Conservation (phyloP, 1,140 invertebrate genomes). For the Achroia grisella region DNA sequence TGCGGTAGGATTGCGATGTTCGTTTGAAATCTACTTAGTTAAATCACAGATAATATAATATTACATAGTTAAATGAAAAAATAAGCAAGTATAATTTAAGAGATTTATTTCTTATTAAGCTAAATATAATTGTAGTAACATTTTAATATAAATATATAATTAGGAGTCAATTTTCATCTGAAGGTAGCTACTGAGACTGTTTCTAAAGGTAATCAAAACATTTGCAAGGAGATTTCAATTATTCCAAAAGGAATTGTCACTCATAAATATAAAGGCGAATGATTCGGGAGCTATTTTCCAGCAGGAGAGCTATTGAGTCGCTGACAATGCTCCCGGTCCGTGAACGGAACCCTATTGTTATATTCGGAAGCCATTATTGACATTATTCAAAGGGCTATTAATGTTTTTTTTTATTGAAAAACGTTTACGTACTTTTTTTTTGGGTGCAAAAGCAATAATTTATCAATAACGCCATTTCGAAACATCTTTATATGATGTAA, state of each 20-base stretch:
- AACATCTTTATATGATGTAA: not conserved
- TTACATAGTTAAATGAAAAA: no score
- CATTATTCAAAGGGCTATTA: constrained; percentile 41
- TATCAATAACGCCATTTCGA: constrained; percentile 9
- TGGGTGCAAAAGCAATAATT: constrained; percentile 19
- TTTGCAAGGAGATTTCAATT: no score
- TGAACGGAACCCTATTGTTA: constrained; percentile 39
- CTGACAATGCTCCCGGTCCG: constrained; percentile 31
- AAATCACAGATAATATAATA: no score
- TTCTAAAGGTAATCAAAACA: no score
- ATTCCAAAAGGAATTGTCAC: no score
- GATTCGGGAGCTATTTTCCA: constrained; percentile 35
- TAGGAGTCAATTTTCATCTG: not conserved
- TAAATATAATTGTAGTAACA: no score
- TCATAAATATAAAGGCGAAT: constrained; percentile 17
- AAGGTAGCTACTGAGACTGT: not conserved
- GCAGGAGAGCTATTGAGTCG: constrained; percentile 25
- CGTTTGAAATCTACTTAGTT: no score
- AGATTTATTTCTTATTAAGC: no score
- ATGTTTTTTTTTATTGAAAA: constrained; percentile 39
- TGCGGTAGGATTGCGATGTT: no score
- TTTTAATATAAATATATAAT: no score
- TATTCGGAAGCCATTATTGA: constrained; percentile 43
- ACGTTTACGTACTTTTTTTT: constrained; percentile 31
- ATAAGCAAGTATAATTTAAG: no score